These are phyloP conservation scores for Lycia hirtaria DNA, from an alignment of 2,888 invertebrate genomes.

Conservation along the genomic window DNA sequence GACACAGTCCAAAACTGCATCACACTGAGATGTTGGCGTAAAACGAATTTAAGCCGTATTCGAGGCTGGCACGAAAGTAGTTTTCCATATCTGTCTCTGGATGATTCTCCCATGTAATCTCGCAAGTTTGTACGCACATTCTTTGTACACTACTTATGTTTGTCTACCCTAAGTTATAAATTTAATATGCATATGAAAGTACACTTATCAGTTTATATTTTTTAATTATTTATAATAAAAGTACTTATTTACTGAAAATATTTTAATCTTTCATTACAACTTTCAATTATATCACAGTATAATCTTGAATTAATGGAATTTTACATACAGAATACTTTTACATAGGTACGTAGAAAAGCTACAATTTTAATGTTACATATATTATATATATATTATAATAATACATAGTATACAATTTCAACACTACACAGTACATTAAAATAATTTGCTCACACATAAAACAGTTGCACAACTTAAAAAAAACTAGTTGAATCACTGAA, in stretches of 20 bases:
- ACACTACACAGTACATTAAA: background rate
- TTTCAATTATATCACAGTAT: slow-evolving; percentile 56
- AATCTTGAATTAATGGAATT: slow-evolving; percentile 42
- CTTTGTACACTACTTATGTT: too few relatives aligned
- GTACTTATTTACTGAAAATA: slow-evolving; percentile 41
- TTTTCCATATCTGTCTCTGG: too few relatives aligned
- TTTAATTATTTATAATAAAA: slow-evolving; percentile 10
- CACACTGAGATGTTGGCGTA: too few relatives aligned
- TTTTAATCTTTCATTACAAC: slow-evolving; percentile 44
- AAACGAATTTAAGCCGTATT: too few relatives aligned
- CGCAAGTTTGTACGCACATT: too few relatives aligned
- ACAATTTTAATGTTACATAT: slow-evolving; percentile 7
- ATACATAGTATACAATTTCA: background rate
- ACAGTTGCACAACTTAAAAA: background rate
- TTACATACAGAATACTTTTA: slow-evolving; percentile 17
- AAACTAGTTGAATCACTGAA: background rate
- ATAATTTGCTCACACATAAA: background rate
- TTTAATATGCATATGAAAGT: background rate
- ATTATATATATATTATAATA: too few relatives aligned
- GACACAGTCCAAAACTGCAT: too few relatives aligned
- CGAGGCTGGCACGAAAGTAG: too few relatives aligned
- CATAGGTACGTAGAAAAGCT: slow-evolving; percentile 26
- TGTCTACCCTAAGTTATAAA: too few relatives aligned
- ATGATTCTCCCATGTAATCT: too few relatives aligned
- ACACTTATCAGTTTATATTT: background rate